Base-by-base conservation (phyloP, 2,797 vertebrate species). In the Chrosomus eos region DNA sequence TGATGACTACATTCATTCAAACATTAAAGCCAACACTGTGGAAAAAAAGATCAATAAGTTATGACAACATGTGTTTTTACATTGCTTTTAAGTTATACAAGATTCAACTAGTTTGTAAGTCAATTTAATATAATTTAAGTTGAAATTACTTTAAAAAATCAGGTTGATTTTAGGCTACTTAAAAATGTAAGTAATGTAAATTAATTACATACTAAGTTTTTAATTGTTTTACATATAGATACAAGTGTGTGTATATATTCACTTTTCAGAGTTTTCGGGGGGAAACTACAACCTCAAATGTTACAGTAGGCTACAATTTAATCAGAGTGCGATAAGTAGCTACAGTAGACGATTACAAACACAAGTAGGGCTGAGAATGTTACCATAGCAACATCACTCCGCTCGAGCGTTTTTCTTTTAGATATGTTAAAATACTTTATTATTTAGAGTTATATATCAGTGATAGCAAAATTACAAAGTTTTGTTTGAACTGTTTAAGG, bases 361-460 rank as follows among this genome's bases (percentile, higher is more conserved):
- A 62, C 8, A 60, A 60, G 23, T 18, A 58, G 33, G 23, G 53
- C 26, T 40, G 55, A 62, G 75, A 38, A 28, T 38, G 55, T 64
- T 31, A 64, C 36, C 75, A 78, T 43, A 62, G 75, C n/a, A 62
- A 78, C 75, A 78, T 26, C 18, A 60, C 75, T 38, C 16, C 16
- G 55, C 38, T 76, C 33, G 3, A 58, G 55, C 5, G 3, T 38
- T 28, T 78, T 43, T 38, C 18, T 33, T 36, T 68, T 10, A 68
- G 19, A 23, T 1, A 9, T 10, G 14, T 16, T 67, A 23, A 31
- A 0, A 68, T 5, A 38, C 19, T 10, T 68, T 38, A 38, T 38
- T 62, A 21, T 62, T 28, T 77, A 28, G n/a, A 43, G 19, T 38
- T 43, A 4, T 10, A 11, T 43, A 45, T 64, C 38, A 28, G 28